phyloP scores from a whole-genome alignment of 2,888 invertebrate genomes.

The Platynereis dumerilii region DNA sequence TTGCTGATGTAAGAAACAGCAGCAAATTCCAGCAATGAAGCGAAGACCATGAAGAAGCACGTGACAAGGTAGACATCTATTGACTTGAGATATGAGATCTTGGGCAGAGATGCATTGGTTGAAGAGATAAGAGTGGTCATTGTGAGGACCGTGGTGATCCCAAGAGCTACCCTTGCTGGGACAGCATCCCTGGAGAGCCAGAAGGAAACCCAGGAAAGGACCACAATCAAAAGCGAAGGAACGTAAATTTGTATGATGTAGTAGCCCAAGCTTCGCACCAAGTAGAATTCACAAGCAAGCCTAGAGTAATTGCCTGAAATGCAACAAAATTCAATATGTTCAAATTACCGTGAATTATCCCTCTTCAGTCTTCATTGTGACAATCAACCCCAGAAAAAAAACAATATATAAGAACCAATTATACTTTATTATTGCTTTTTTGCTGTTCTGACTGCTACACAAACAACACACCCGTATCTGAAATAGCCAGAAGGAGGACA shows the following conservation, averaged over 20 bases:
- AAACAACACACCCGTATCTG: too few species aligned
- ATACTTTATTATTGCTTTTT: too few species aligned
- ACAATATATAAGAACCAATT: too few species aligned
- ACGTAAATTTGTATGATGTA: conserved; percentile 68
- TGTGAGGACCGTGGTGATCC: conserved; percentile 63
- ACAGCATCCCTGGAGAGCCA: conserved; percentile 63
- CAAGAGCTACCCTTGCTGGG: conserved; percentile 60
- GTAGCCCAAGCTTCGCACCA: conserved; percentile 84
- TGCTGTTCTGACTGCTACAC: too few species aligned
- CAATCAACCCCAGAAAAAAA: too few species aligned
- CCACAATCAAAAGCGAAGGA: conserved; percentile 66
- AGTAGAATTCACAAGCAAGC: conserved; percentile 71
- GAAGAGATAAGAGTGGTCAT: conserved; percentile 63
- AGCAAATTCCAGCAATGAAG: conserved; percentile 95
- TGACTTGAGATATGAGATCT: conserved; percentile 60
- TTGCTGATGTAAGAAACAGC: conserved; percentile 92
- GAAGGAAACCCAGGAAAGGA: conserved; percentile 75
- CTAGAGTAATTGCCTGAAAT: conserved; percentile 61
- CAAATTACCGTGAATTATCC: too few species aligned
- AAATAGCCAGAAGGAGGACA: too few species aligned
- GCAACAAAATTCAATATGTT: too few species aligned
- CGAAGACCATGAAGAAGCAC: conserved; percentile 99
- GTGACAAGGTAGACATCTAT: conserved; percentile 97
- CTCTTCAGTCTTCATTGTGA: too few species aligned
- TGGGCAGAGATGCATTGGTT: conserved; percentile 60